These are phyloP conservation scores for Crotalus tigris DNA, from an alignment of 2,113 vertebrate species.

Conservation along the genomic window DNA sequence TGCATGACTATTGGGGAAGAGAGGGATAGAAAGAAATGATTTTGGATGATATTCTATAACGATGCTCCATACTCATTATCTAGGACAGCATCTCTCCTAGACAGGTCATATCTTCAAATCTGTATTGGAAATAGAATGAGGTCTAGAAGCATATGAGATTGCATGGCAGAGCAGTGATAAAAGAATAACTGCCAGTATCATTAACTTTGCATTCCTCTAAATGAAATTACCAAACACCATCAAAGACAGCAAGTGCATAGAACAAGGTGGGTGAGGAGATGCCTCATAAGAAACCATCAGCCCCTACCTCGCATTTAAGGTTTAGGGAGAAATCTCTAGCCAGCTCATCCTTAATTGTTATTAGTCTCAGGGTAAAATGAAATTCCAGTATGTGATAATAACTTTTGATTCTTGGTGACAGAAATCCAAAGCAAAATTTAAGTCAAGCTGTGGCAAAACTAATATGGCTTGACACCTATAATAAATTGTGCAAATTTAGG, in stretches of 20 bases:
- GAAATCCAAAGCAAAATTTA: constrained; percentile 56
- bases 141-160: not conserved
- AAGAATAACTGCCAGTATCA: not conserved
- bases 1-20: not conserved
- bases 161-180: not conserved
- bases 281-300: not conserved
- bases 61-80: not conserved
- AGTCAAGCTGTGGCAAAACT: constrained; percentile 54
- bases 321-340: not conserved
- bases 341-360: constrained; percentile 11
- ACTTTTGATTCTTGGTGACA: constrained; percentile 45
- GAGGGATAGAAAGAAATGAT: not conserved
- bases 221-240: not conserved
- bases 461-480: constrained; percentile 60
- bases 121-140: not conserved
- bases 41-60: not conserved
- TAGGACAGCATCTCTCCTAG: too few relatives aligned
- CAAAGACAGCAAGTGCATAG: not conserved
- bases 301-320: not conserved
- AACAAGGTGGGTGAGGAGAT: not conserved
- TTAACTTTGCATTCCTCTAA: not conserved
- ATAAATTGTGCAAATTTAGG: constrained; percentile 57
- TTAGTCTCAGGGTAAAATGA: constrained; percentile 12
- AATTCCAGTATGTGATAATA: constrained; percentile 42
- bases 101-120: not conserved